phyloP scores from a whole-genome alignment of 2,797 vertebrate genomes.

The Odontamblyopus lacepedii region DNA sequence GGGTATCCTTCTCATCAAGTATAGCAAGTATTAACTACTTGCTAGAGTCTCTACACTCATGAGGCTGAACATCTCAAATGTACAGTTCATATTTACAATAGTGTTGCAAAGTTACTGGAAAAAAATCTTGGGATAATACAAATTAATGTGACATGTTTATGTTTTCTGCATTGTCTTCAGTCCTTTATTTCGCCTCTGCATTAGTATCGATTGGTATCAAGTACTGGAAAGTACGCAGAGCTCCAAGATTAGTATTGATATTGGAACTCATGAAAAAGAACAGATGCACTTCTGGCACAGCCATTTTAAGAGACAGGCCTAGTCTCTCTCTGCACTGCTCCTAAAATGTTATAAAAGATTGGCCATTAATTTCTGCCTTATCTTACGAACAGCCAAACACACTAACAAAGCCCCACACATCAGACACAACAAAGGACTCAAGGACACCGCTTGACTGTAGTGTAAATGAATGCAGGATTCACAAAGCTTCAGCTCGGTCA shows the following conservation, averaged over 20 bases:
- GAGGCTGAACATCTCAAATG: too few species aligned
- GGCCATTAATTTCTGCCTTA: not conserved
- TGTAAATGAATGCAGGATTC: conserved; percentile 30
- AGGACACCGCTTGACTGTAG: not conserved
- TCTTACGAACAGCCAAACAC: not conserved
- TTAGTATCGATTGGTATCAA: too few species aligned
- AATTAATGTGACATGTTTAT: too few species aligned
- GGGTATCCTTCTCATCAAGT: too few species aligned
- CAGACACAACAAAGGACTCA: not conserved
- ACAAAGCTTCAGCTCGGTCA: conserved; percentile 28
- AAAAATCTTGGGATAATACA: too few species aligned
- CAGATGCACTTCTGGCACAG: not conserved
- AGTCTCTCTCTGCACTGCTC: not conserved
- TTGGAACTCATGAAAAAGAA: not conserved
- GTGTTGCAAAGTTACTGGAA: too few species aligned
- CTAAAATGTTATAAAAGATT: not conserved
- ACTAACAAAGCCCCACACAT: not conserved
- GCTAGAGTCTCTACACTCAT: too few species aligned
- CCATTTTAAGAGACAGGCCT: not conserved
- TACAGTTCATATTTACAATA: too few species aligned
- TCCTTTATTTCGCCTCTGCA: too few species aligned
- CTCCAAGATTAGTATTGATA: not conserved
- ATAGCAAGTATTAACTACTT: too few species aligned
- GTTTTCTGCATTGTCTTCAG: too few species aligned
- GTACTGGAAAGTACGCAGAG: too few species aligned